These are phyloP conservation scores for Anguilla pacifica DNA, from an alignment of 2,797 vertebrate genomes.

Conservation along the genomic window DNA sequence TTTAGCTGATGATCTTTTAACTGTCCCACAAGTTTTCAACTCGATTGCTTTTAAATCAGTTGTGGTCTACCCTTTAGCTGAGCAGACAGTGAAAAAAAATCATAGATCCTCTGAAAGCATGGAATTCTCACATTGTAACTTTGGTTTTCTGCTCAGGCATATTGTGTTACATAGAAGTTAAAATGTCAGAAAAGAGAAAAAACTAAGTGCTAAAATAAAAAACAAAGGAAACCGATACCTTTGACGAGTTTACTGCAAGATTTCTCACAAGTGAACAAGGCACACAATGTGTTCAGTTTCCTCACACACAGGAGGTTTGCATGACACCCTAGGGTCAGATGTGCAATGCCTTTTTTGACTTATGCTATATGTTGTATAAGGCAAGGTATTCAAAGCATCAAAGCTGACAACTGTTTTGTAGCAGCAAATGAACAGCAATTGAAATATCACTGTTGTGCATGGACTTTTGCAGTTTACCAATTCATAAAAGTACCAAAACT, in stretches of 20 bases:
- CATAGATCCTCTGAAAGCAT: background rate
- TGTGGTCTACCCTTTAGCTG: background rate
- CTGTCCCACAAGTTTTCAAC: background rate
- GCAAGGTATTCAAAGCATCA: constrained; percentile 15
- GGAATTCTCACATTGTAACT: background rate
- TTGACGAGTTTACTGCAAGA: constrained; percentile 23
- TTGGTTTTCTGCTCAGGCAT: constrained; percentile 12
- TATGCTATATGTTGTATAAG: constrained; percentile 19
- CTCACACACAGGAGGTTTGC: constrained; percentile 19
- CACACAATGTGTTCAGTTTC: constrained; percentile 23
- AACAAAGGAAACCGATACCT: background rate
- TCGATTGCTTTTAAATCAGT: background rate
- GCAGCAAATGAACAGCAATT: background rate
- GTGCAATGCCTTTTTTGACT: background rate
- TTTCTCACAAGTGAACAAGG: constrained; percentile 39
- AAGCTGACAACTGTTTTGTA: constrained; percentile 6
- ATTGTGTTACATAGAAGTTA: background rate
- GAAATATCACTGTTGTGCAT: background rate
- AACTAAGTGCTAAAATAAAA: background rate
- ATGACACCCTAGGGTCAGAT: background rate
- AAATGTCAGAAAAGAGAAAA: background rate
- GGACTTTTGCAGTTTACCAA: background rate
- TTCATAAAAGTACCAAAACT: background rate
- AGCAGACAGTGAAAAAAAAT: background rate
- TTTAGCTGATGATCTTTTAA: constrained; percentile 19